These are phyloP conservation scores for Oreotrochilus melanogaster DNA, from an alignment of 2,113 vertebrate genomes.

Conservation along the genomic window DNA sequence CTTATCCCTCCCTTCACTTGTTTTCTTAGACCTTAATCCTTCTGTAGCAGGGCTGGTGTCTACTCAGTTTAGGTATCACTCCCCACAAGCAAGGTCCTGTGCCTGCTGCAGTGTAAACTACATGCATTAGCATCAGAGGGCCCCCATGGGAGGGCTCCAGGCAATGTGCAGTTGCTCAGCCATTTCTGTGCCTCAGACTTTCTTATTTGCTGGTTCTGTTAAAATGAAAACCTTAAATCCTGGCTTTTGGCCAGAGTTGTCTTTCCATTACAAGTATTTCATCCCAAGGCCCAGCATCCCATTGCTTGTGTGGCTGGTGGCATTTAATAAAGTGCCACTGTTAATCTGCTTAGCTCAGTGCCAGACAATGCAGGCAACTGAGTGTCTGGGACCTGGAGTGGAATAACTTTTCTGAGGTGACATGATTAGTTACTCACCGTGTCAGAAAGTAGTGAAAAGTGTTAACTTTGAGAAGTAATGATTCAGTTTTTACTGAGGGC, in stretches of 20 bases:
- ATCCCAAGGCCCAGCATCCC: background rate
- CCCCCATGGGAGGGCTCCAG: background rate
- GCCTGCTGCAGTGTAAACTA: background rate
- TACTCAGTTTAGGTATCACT: background rate
- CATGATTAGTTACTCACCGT: background rate
- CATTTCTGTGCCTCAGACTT: background rate
- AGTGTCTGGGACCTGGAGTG: background rate
- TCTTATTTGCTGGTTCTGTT: background rate
- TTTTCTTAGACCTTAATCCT: rapidly evolving
- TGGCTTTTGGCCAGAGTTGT: background rate
- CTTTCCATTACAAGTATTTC: background rate
- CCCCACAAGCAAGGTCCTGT: background rate
- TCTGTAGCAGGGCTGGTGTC: background rate
- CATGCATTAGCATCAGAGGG: background rate
- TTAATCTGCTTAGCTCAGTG: background rate
- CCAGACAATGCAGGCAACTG: background rate
- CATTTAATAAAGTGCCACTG: background rate
- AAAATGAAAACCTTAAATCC: background rate
- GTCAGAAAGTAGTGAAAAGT: background rate
- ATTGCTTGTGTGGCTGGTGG: background rate
- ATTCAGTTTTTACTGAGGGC: background rate
- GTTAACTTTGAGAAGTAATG: background rate
- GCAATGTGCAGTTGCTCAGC: background rate
- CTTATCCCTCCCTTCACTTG: background rate
- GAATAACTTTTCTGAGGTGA: background rate